phyloP scores from a whole-genome alignment of 1,140 invertebrate genomes.

The Lucilia cuprina region DNA sequence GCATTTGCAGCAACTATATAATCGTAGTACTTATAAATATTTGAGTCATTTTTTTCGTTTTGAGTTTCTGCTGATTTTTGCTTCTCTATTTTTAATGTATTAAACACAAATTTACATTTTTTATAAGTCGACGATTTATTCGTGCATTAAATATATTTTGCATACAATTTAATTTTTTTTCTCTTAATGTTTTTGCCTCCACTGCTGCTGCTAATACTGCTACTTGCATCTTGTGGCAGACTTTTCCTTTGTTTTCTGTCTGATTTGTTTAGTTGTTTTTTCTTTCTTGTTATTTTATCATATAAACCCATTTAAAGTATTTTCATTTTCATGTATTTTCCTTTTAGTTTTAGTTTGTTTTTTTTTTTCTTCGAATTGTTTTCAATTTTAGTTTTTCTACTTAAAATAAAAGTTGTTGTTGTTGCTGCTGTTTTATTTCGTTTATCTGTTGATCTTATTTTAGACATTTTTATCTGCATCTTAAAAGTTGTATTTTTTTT shows the following conservation, averaged over 20 bases:
- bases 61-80: too few relatives aligned
- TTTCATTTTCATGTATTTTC: slow-evolving; percentile 10
- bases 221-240: neutral
- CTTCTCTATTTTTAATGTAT: neutral
- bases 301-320: slow-evolving; percentile 2
- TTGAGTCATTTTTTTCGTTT: neutral
- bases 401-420: neutral
- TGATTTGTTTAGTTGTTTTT: neutral
- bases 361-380: neutral
- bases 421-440: neutral
- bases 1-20: neutral
- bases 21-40: neutral
- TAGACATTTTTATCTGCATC: slow-evolving; percentile 2
- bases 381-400: neutral
- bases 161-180: neutral
- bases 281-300: neutral
- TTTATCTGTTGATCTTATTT: slow-evolving; percentile 15
- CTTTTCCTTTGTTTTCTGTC: slow-evolving; percentile 5
- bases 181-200: too few relatives aligned
- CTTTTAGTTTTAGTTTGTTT: neutral
- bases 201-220: neutral
- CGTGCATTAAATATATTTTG: slow-evolving; percentile 12
- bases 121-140: neutral
- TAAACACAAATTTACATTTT: neutral
- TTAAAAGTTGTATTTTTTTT: neutral